Base-by-base conservation (phyloP, 2,113 vertebrate species). In the Gorilla gorilla region DNA sequence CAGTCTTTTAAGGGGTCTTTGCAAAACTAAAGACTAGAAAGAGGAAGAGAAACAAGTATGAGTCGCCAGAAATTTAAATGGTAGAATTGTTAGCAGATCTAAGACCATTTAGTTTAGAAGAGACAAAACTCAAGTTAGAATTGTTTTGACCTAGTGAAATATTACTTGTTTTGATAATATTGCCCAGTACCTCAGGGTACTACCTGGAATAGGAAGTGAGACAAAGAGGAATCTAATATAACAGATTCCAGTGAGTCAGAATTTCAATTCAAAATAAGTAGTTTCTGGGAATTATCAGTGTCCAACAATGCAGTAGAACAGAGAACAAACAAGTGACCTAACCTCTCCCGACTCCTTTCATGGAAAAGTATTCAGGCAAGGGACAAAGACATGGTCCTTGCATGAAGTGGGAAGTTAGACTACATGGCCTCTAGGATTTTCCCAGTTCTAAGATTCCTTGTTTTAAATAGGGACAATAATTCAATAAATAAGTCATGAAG, bases 321-420 rank as follows among this genome's bases (percentile, higher is more conserved):
- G 7, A 57, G 2, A 66, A 38, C 4, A 48, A 79, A 73, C 59
- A 55, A 70, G 25, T 35, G 38, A 7, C 5, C 2, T 3, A 17
- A 8, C 20, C 5, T 43, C 23, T 57, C 76, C 27, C 16, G 0
- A 5, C 9, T 83, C 13, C 4, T 30, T 38, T 75, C 25, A 13
- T 50, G 48, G 35, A 40, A 64, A 73, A 13, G 4, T 35, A 25
- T 68, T 86, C 1, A 52, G 70, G 38, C 4, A 48, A 6, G 57
- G 8, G 11, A 72, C 30, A 48, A 23, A 88, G 38, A 66, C 55
- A 32, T 27, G 5, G 3, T 48, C 23, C 9, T 66, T 35, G 18
- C 8, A 25, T 5, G 3, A 17, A 27, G 13, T n/a, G 16, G 16
- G 23, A 48, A 43, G 0, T 1, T 22, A 57, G 7, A 35, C 8